phyloP scores from a whole-genome alignment of 2,888 invertebrate genomes.

The Thysanoteuthis rhombus region DNA sequence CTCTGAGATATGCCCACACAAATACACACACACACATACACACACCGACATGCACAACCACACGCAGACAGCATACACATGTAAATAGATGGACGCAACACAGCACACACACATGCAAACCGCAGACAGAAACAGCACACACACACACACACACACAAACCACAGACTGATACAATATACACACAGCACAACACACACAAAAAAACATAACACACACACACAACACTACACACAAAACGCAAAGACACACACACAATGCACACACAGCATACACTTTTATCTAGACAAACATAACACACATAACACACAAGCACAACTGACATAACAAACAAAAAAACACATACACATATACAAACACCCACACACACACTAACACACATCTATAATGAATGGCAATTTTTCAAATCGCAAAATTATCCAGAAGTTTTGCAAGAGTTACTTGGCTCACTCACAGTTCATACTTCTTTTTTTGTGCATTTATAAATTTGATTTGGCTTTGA shows the following conservation, averaged over 20 bases:
- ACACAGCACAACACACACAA: too few species aligned
- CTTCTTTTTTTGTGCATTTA: neutral
- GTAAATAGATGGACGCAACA: neutral
- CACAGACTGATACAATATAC: too few species aligned
- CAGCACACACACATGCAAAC: neutral
- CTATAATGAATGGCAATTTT: neutral
- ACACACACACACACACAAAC: neutral
- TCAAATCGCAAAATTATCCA: neutral
- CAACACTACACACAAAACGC: too few species aligned
- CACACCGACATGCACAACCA: neutral
- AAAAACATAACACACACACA: neutral
- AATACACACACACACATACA: neutral
- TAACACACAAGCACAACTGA: too few species aligned
- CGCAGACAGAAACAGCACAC: too few species aligned
- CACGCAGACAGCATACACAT: too few species aligned
- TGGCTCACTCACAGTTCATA: neutral
- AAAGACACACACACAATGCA: too few species aligned
- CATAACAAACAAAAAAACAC: neutral
- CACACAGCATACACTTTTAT: neutral
- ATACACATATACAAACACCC: neutral
- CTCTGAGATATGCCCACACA: neutral
- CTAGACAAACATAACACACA: neutral
- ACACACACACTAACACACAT: neutral
- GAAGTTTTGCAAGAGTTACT: neutral
- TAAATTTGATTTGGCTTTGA: neutral